These are phyloP conservation scores for Quiscalus mexicanus DNA, from an alignment of 2,113 vertebrate species.

Conservation along the genomic window DNA sequence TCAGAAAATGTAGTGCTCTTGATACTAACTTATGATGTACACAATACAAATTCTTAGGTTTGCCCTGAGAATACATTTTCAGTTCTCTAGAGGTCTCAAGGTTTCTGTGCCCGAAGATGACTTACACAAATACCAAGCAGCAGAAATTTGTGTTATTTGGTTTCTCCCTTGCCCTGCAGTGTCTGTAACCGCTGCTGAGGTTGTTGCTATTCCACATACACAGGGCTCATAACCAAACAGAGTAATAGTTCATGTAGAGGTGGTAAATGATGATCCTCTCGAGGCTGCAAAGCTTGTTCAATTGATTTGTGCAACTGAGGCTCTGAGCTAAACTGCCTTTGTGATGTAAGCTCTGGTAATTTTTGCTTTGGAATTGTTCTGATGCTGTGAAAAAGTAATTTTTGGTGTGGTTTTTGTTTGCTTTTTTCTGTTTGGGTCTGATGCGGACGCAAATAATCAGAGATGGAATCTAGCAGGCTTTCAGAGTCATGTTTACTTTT, in stretches of 20 bases:
- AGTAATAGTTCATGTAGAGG: not conserved
- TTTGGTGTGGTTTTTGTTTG: accelerated
- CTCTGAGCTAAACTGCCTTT: not conserved
- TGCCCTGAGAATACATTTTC: not conserved
- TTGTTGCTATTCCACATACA: not conserved
- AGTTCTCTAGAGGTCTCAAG: not conserved
- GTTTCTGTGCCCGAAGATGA: not conserved
- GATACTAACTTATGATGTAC: not conserved
- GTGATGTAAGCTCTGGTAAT: not conserved
- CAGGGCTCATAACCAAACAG: not conserved
- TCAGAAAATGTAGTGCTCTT: not conserved
- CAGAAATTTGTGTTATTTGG: not conserved
- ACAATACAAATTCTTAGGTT: not conserved
- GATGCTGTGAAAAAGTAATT: not conserved
- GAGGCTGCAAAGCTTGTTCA: not conserved
- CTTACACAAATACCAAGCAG: not conserved
- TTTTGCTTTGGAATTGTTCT: not conserved
- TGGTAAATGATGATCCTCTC: not conserved
- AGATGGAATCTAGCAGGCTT: not conserved
- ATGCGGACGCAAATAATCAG: not conserved
- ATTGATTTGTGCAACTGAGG: not conserved
- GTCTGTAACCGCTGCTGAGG: not conserved
- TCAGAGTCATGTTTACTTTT: not conserved
- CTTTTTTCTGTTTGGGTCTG: not conserved
- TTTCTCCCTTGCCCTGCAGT: not conserved